Evolutionary conservation across 2,888 invertebrate species (phyloP).

Genomic region (Mythimna pallens): DNA sequence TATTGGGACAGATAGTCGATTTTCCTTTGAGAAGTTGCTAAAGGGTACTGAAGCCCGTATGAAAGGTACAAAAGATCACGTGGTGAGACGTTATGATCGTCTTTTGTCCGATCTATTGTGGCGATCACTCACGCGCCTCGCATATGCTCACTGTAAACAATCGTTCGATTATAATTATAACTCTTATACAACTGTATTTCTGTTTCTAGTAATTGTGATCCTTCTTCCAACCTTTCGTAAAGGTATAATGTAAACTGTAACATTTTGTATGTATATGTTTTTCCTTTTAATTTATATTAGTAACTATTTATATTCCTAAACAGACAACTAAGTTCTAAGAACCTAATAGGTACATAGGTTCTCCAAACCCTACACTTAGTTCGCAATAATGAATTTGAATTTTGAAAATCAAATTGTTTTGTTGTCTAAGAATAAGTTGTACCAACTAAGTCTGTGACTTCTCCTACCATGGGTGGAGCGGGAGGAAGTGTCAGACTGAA

Average conservation of each 20-base stretch:
- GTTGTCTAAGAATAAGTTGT: too few species aligned
- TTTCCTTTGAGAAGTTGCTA: slow-evolving; percentile 49
- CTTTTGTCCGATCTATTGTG: slow-evolving; percentile 52
- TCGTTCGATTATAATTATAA: slow-evolving; percentile 25
- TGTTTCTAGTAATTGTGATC: slow-evolving; percentile 30
- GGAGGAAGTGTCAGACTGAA: background rate
- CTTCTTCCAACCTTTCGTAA: slow-evolving; percentile 1
- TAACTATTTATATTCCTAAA: too few species aligned
- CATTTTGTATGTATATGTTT: too few species aligned
- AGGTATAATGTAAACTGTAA: too few species aligned
- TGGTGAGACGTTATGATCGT: slow-evolving; percentile 38
- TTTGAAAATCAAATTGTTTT: slow-evolving; percentile 23
- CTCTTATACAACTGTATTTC: slow-evolving; percentile 46
- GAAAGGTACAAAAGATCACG: slow-evolving; percentile 40
- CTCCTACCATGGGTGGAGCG: too few species aligned
- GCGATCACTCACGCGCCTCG: slow-evolving; percentile 37
- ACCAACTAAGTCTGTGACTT: too few species aligned
- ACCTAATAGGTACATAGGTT: too few species aligned
- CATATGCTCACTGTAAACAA: slow-evolving; percentile 44
- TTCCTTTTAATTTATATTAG: too few species aligned
- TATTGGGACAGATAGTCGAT: slow-evolving; percentile 44
- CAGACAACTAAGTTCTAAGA: background rate
- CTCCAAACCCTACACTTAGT: too few species aligned
- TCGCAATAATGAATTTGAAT: too few species aligned
- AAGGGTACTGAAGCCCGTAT: slow-evolving; percentile 32